A percentile compares a stretch with the other conserved stretches of the same genome.
Evolutionary conservation across 2,797 vertebrate species (phyloP).

Genomic region (Rhabdomys pumilio): DNA sequence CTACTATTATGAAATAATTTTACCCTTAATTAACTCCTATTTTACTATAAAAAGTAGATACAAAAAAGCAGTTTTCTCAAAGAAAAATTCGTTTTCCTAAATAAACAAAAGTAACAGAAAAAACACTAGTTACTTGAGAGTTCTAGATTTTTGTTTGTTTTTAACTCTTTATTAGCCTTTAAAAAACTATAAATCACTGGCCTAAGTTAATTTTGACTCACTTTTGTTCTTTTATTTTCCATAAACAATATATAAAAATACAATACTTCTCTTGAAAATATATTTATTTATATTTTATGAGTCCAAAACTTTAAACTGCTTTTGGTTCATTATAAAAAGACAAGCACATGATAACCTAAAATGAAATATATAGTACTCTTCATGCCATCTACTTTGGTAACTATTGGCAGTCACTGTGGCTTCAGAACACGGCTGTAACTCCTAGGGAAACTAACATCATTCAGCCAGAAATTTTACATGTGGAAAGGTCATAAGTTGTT

Average conservation of each 20-base stretch:
- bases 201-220: conserved; percentile 58
- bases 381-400: background rate
- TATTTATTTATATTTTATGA: conserved; percentile 52
- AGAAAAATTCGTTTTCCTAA: conserved; percentile 60
- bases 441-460: background rate
- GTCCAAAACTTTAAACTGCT: conserved; percentile 48
- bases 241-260: conserved; percentile 32
- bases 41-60: conserved; percentile 60
- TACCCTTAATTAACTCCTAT: background rate
- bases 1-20: conserved; percentile 40
- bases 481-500: conserved; percentile 63
- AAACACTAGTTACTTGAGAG: conserved; percentile 36
- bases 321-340: conserved; percentile 57
- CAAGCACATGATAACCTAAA: conserved; percentile 54
- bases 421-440: conserved; percentile 40
- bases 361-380: conserved; percentile 45
- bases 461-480: conserved; percentile 40
- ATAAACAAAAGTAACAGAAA: background rate
- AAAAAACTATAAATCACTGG: conserved; percentile 15
- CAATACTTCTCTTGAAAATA: conserved; percentile 21
- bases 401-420: background rate
- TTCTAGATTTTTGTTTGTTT: conserved; percentile 60
- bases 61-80: conserved; percentile 1
- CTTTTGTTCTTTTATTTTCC: conserved; percentile 39
- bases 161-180: conserved; percentile 41